Conservation (phyloP, 2,113 vertebrate genomes). For the Microcebus lehilahytsara region DNA sequence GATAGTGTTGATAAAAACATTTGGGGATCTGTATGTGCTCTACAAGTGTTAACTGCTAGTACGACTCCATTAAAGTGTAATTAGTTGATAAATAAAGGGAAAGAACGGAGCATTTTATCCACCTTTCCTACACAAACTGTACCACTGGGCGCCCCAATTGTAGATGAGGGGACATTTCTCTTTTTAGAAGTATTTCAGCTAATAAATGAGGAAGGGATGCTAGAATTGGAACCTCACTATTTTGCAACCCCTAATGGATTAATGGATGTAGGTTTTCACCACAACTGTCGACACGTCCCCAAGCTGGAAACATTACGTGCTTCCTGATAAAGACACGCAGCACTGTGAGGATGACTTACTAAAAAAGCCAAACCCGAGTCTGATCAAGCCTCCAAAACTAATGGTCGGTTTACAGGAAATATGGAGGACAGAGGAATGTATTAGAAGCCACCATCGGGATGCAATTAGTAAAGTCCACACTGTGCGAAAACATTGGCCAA, state of each 20-base stretch:
- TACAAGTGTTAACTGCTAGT: not conserved
- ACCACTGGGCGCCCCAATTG: not conserved
- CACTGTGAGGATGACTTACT: accelerated
- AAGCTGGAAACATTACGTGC: not conserved
- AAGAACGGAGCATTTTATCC: not conserved
- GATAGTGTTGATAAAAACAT: constrained; percentile 36
- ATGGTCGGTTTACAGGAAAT: not conserved
- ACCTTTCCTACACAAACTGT: not conserved
- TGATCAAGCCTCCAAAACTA: not conserved
- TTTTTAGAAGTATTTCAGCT: not conserved
- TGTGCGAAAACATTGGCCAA: too few relatives aligned
- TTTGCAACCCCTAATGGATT: not conserved
- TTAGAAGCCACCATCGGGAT: not conserved
- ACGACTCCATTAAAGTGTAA: constrained; percentile 18
- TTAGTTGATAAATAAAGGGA: constrained; percentile 49
- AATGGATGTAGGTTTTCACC: not conserved
- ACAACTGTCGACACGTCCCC: not conserved
- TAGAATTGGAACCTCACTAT: not conserved
- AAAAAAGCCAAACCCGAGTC: not conserved
- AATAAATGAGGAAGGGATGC: not conserved
- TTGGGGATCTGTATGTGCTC: not conserved
- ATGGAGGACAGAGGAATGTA: not conserved
- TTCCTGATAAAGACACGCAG: not conserved
- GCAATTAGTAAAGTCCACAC: accelerated
- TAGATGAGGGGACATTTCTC: not conserved